Evolutionary conservation across 53 echinoderm and acorn worm species (phyloP).

Genomic region (Mesocentrotus franciscanus): DNA sequence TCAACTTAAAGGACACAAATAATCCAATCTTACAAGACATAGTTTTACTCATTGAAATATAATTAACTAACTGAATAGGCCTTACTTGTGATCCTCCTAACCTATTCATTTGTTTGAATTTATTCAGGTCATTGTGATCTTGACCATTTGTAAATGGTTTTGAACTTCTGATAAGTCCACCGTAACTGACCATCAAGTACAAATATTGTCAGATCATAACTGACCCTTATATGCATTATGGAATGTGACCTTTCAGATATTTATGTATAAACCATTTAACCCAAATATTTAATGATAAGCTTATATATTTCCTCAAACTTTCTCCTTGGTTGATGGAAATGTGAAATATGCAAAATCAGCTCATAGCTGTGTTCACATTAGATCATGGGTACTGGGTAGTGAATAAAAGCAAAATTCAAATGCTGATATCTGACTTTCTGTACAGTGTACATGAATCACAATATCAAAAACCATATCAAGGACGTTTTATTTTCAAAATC

Average conservation of each 20-base stretch:
- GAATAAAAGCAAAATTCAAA: no score
- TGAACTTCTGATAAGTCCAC: not conserved
- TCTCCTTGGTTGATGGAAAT: not conserved
- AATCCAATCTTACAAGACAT: conserved; percentile 5
- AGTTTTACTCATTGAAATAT: not conserved
- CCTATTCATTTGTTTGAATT: not conserved
- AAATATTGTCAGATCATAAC: conserved; percentile 32
- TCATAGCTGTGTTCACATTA: not conserved
- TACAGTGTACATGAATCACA: no score
- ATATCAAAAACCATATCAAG: no score
- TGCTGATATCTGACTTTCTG: no score
- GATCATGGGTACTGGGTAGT: not conserved
- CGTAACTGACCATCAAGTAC: conserved; percentile 13
- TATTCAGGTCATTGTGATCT: not conserved
- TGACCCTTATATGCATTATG: not conserved
- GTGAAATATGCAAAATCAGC: not conserved
- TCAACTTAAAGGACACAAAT: not conserved
- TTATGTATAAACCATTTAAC: conserved; percentile 18
- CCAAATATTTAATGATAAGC: conserved; percentile 33
- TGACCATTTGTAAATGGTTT: not conserved
- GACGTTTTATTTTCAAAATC: no score
- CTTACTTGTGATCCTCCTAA: not conserved
- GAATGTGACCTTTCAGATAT: conserved; percentile 19
- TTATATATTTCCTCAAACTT: not conserved
- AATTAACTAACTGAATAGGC: not conserved